Evolutionary conservation across 2,797 vertebrate species (phyloP), one percentile per base, ranked within the genome.

Genomic region (Setipinna tenuifilis): DNA sequence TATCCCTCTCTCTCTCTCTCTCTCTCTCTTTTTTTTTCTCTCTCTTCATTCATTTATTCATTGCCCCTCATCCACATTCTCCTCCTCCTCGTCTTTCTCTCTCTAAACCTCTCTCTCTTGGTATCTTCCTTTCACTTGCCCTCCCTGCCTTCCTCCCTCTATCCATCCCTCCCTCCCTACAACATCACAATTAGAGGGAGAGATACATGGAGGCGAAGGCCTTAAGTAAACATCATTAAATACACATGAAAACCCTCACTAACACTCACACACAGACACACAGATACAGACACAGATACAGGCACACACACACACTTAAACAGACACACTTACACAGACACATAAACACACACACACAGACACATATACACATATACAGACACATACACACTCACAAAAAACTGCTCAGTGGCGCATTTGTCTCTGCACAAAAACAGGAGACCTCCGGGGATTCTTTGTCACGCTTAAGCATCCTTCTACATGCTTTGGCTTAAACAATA

Each of bases 171-270:
- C 28, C 68, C 16, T 75, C 68, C 46, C 48, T 0, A 31, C 21
- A 28, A 78, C 81, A 87, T 58, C 84, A 57, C 78, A 68, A 85
- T 84, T 83, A 85, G 84, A 82, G 87, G 71, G 59, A 57, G 50
- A 83, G 85, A 75, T 58, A 23, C 82, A 82, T 19, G 50, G 71
- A 82, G 78, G 83, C 58, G 61, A 86, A 86, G 48, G 50, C 54
- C 87, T 84, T 82, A 84, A 84, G 83, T 85, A 82, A 86, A 78
- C 84, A 83, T 81, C 83, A 83, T 87, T 86, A 82, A 86, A 87
- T 65, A 85, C 82, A 83, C 57, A 85, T 75, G 75, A 65, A 81
- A 58, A 28, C 48, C 3, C 65, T 3, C 65, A 78, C 19, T 6
- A 17, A 54, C 65, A 78, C 19, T 2, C 14, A 41, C 59, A 28